Evolutionary conservation across 1,140 invertebrate species (phyloP), one percentile per base, ranked within the genome.

Genomic region (Cyclargus thomasi): DNA sequence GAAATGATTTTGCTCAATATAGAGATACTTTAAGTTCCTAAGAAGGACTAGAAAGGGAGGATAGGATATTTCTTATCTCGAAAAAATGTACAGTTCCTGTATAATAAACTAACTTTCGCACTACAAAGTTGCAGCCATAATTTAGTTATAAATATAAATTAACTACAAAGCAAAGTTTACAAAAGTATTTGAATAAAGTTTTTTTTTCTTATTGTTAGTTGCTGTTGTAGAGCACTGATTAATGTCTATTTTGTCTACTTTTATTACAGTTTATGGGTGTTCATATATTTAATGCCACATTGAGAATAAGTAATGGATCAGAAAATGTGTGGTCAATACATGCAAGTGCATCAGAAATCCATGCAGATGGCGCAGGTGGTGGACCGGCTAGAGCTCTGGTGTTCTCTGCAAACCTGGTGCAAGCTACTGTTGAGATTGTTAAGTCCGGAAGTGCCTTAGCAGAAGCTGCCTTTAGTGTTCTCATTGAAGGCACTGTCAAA

Each of bases 231-330:
- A n/a, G n/a, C n/a, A n/a, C 4, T 29, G 29, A 29, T 47, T 47
- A 8, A 16, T 14, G 11, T 11, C 39, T 47, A 47, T 16, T 0
- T 16, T 47, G 39, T 47, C 39, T 14, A 47, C 10, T 47, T 69
- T 69, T 59, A 63, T 74, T 68, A 63, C 74, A 95, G 94, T 97
- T 97, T 85, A 95, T 96, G 93, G 95, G 95, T n/a, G 93, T 98
- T 22, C 95, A 97, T 78, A 92, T 97, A 35, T 94, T 95, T 72
- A 96, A 97, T 80, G 93, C 97, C 70, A 96, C 94, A 68, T 91
- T 97, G 10, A 93, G 95, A 73, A 75, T 89, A 55, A 75, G 78
- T 64, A 79, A 78, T 67, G 77, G 73, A 3, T 73, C 78, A n/a
- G 92, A 93, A 64, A 94, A 94, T 62, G 94, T 95, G 20, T 97